Percentiles rank a stretch among this genome's conserved stretches.
These are phyloP conservation scores for Leuciscus idus DNA, from an alignment of 2,113 vertebrate species.

Conservation along the genomic window DNA sequence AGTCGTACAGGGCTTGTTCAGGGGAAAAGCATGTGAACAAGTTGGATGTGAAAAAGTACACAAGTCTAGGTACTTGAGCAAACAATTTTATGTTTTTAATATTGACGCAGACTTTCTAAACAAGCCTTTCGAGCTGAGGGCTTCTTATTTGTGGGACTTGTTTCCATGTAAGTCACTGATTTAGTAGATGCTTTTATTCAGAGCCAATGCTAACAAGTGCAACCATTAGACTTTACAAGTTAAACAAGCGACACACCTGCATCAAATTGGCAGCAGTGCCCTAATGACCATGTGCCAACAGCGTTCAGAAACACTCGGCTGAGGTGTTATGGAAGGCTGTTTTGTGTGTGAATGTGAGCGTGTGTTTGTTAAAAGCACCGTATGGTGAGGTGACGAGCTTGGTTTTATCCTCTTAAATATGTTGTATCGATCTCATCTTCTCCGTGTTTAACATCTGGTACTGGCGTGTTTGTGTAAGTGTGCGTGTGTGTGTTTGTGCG, in stretches of 20 bases:
- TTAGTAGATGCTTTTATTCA: neutral
- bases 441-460: constrained; percentile 30
- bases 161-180: neutral
- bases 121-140: neutral
- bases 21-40: neutral
- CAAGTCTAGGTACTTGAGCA: neutral
- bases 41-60: neutral
- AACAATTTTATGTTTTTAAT: constrained; percentile 1
- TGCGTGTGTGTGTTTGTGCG: constrained; percentile 5
- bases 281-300: constrained; percentile 20
- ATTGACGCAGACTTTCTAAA: neutral
- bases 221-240: constrained; percentile 21
- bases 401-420: constrained; percentile 10
- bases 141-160: neutral
- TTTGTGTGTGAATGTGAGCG: constrained; percentile 21
- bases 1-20: constrained; percentile 59
- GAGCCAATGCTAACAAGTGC: neutral
- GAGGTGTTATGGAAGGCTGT: constrained; percentile 31
- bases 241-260: constrained; percentile 4
- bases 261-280: neutral
- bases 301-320: neutral
- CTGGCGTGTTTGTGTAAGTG: neutral
- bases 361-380: constrained; percentile 37
- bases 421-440: constrained; percentile 23
- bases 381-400: constrained; percentile 21